A percentile compares a stretch with the other conserved stretches of the same genome.
Evolutionary conservation across 2,113 vertebrate species (phyloP).

Genomic region (Macaca mulatta): DNA sequence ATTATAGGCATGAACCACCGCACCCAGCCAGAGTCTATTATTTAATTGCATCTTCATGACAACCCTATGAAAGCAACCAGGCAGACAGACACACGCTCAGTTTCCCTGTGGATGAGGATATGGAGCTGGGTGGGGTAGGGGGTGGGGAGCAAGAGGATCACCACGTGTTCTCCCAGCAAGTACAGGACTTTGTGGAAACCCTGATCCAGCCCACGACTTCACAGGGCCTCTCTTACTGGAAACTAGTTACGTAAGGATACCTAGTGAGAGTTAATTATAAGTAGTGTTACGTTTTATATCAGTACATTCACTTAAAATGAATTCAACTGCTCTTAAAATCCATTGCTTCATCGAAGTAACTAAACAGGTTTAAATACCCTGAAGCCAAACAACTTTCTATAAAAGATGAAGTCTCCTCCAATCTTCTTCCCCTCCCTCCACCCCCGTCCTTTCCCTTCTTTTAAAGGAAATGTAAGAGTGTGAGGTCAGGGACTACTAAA

Average conservation of each 20-base stretch:
- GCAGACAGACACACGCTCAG: background rate
- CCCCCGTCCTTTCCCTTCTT: background rate
- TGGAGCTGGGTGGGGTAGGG: background rate
- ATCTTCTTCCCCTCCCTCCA: background rate
- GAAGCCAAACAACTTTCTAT: background rate
- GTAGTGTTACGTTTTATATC: background rate
- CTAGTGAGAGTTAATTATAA: background rate
- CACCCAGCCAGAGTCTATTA: background rate
- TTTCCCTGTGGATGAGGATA: background rate
- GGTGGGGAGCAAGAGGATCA: background rate
- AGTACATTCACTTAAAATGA: background rate
- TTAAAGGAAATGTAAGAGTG: background rate
- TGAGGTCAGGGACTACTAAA: slow-evolving; percentile 18
- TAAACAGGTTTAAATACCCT: background rate
- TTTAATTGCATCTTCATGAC: slow-evolving; percentile 29
- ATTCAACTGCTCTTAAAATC: background rate
- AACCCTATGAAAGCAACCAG: background rate
- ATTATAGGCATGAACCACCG: no score
- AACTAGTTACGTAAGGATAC: background rate
- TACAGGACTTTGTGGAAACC: background rate
- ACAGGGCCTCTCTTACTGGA: background rate
- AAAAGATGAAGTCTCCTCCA: background rate
- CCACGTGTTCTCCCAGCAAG: background rate
- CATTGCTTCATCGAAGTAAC: background rate
- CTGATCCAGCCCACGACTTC: background rate